Evolutionary conservation across 2,888 invertebrate genomes (phyloP).

Genomic region (Limnephilus lunatus): DNA sequence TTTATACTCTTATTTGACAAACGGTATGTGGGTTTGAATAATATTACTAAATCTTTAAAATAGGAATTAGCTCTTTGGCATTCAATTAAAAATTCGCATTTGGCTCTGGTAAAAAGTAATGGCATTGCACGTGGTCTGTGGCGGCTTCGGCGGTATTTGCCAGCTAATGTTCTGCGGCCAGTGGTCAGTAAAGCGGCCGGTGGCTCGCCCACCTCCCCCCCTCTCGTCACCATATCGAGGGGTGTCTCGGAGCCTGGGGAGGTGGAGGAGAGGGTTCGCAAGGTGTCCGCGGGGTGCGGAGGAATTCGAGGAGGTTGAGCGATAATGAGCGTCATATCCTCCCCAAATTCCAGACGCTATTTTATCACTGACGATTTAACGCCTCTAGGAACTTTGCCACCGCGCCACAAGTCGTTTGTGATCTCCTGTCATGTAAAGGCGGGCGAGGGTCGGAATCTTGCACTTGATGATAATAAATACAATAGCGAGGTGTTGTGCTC

Average conservation of each 20-base stretch:
- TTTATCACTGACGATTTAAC: conserved; percentile 43
- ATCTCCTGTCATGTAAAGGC: conserved; percentile 24
- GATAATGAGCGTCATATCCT: conserved; percentile 51
- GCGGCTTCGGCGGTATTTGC: neutral
- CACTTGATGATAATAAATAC: conserved; percentile 28
- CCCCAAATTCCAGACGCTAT: conserved; percentile 48
- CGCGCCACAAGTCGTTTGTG: neutral
- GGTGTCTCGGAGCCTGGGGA: neutral
- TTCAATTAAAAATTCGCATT: neutral
- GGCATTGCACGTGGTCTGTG: conserved; percentile 39
- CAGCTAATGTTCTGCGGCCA: conserved; percentile 15
- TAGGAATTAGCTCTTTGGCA: neutral
- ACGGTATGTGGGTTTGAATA: neutral
- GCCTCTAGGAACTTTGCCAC: conserved; percentile 19
- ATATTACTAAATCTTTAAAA: neutral
- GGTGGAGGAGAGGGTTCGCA: neutral
- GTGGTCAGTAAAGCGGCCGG: conserved; percentile 40
- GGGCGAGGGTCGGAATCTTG: neutral
- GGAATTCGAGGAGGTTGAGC: conserved; percentile 30
- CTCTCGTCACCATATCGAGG: neutral
- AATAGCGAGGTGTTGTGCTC: neutral
- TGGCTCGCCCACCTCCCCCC: neutral
- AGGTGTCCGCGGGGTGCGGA: conserved; percentile 15
- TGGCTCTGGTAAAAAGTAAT: conserved; percentile 23
- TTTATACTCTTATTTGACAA: too few species aligned